A percentile compares a stretch with the other conserved stretches of the same genome.
These are phyloP conservation scores for Phaedon cochleariae DNA, from an alignment of 2,888 invertebrate species.

Conservation along the genomic window DNA sequence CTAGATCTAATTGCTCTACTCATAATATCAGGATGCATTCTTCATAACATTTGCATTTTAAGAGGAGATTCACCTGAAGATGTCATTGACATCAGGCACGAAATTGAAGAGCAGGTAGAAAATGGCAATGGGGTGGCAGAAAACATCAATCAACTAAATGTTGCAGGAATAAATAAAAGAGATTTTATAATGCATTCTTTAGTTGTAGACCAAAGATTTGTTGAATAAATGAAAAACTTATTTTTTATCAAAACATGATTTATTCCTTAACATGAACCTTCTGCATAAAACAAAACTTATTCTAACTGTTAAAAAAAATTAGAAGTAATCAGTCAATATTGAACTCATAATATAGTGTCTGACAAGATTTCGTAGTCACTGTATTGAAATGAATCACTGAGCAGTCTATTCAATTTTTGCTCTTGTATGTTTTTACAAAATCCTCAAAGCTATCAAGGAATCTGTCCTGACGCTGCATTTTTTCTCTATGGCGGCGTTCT, in stretches of 20 bases:
- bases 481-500: background rate
- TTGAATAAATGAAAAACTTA: too few species aligned
- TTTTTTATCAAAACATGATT: too few species aligned
- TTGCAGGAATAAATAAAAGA: too few species aligned
- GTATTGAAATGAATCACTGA: background rate
- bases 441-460: background rate
- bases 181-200: too few species aligned
- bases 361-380: too few species aligned
- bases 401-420: background rate
- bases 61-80: background rate
- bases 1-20: slow-evolving; percentile 1
- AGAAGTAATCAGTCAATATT: too few species aligned
- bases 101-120: background rate
- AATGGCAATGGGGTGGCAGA: background rate
- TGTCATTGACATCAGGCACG: too few species aligned
- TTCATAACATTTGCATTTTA: slow-evolving; percentile 11
- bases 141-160: background rate
- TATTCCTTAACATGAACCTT: too few species aligned
- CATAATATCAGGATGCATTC: slow-evolving; percentile 13
- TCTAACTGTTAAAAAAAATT: too few species aligned
- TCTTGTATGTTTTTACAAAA: background rate
- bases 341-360: too few species aligned
- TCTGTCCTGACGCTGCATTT: background rate
- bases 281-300: too few species aligned
- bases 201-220: too few species aligned